phyloP scores from a whole-genome alignment of 1,140 invertebrate species.

The Eufriesea mexicana region DNA sequence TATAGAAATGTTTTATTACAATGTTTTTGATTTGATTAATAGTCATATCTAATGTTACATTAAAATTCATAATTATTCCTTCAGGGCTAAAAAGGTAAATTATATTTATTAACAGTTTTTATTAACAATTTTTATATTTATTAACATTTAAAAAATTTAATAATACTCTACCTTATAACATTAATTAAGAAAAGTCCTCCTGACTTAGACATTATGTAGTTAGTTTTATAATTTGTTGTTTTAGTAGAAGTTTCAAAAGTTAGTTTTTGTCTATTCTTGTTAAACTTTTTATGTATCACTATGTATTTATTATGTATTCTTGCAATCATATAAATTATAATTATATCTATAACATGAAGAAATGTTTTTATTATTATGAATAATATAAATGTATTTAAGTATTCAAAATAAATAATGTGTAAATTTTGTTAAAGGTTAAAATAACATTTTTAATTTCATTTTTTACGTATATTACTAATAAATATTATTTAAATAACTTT shows the following conservation, averaged over 20 bases:
- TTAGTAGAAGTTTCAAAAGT: conserved; percentile 61
- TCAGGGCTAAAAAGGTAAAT: conserved; percentile 71
- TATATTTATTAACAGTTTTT: neutral
- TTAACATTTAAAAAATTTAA: neutral
- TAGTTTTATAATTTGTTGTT: conserved; percentile 66
- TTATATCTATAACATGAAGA: neutral
- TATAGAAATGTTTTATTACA: conserved; percentile 79
- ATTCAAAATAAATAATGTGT: neutral
- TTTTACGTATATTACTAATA: neutral
- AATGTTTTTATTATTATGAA: neutral
- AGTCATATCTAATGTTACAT: conserved; percentile 74
- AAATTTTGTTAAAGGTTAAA: neutral
- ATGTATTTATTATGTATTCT: neutral
- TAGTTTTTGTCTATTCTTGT: conserved; percentile 68
- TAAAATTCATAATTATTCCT: conserved; percentile 72
- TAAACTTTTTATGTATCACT: conserved; percentile 77
- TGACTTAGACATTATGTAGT: conserved; percentile 58
- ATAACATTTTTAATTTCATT: neutral
- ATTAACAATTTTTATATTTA: no score
- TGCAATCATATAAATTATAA: neutral
- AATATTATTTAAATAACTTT: neutral
- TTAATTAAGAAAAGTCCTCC: conserved; percentile 75
- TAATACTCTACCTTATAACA: conserved; percentile 74
- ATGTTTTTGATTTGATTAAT: conserved; percentile 78
- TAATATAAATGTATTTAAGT: neutral